phyloP scores from a whole-genome alignment of 2,797 vertebrate species.

The Scyliorhinus canicula region DNA sequence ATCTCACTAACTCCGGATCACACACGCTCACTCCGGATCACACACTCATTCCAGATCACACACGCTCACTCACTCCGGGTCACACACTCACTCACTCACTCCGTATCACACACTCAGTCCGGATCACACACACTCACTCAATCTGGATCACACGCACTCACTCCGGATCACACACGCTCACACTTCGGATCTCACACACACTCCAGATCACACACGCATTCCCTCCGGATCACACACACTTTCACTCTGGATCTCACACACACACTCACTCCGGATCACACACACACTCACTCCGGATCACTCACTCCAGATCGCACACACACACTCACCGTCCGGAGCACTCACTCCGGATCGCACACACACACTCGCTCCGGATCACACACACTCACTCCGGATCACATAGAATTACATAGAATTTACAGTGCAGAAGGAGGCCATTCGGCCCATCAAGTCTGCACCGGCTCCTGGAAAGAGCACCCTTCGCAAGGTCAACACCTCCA shows the following conservation, averaged over 20 bases:
- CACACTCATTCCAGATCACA: neutral
- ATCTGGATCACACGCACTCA: neutral
- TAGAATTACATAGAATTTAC: too few relatives aligned
- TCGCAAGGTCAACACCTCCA: too few relatives aligned
- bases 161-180: neutral
- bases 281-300: too few relatives aligned
- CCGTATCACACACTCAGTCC: too few relatives aligned
- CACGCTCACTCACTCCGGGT: neutral
- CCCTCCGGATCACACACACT: neutral
- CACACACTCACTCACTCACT: neutral
- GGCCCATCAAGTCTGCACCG: too few relatives aligned
- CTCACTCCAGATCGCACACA: too few relatives aligned
- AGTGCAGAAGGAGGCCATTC: too few relatives aligned
- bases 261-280: too few relatives aligned
- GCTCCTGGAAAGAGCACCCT: too few relatives aligned
- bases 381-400: neutral
- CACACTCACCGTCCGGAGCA: too few relatives aligned
- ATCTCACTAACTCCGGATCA: too few relatives aligned
- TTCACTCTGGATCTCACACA: neutral
- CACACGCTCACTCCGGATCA: neutral
- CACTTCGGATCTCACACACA: neutral
- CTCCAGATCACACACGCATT: neutral
- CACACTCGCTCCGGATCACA: neutral
- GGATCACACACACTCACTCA: too few relatives aligned
- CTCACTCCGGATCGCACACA: neutral